Conservation (phyloP, 2,888 invertebrate genomes). For the Conus canariensis region DNA sequence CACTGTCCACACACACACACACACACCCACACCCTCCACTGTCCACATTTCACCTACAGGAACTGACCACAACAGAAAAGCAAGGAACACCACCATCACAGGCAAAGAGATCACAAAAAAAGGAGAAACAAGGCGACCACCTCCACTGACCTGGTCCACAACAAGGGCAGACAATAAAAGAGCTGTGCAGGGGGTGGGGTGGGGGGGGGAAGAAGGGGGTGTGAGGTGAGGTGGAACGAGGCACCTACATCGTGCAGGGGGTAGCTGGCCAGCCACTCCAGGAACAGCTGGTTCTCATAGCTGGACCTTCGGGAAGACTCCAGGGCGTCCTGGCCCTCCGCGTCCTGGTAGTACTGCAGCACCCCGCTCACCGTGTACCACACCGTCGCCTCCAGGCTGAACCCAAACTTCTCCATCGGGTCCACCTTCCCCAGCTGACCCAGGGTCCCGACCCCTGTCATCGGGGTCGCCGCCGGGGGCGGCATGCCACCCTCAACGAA, state of each 20-base stretch:
- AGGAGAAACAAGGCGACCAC: neutral
- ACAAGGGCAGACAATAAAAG: neutral
- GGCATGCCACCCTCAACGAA: neutral
- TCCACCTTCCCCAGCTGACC: neutral
- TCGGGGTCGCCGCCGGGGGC: neutral
- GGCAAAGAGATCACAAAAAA: too few relatives aligned
- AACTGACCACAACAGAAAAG: too few relatives aligned
- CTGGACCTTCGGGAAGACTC: neutral
- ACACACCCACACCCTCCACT: too few relatives aligned
- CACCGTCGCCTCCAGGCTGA: constrained; percentile 33
- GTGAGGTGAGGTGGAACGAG: neutral
- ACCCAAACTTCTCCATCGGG: constrained; percentile 41
- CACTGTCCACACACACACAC: too few relatives aligned
- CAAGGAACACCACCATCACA: too few relatives aligned
- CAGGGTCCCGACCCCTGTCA: constrained; percentile 15
- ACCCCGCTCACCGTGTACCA: constrained; percentile 38
- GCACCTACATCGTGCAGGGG: constrained; percentile 37
- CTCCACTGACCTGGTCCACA: neutral
- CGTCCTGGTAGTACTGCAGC: constrained; percentile 36
- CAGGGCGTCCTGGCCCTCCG: neutral
- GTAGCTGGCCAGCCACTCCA: constrained; percentile 5
- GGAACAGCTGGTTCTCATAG: constrained; percentile 21
- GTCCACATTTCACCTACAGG: too few relatives aligned
- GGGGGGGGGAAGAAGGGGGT: neutral
- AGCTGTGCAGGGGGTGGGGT: neutral